Percentiles rank a stretch among this genome's conserved stretches.
Evolutionary conservation across 2,888 invertebrate species (phyloP).

Genomic region (Ormyrus rosae): DNA sequence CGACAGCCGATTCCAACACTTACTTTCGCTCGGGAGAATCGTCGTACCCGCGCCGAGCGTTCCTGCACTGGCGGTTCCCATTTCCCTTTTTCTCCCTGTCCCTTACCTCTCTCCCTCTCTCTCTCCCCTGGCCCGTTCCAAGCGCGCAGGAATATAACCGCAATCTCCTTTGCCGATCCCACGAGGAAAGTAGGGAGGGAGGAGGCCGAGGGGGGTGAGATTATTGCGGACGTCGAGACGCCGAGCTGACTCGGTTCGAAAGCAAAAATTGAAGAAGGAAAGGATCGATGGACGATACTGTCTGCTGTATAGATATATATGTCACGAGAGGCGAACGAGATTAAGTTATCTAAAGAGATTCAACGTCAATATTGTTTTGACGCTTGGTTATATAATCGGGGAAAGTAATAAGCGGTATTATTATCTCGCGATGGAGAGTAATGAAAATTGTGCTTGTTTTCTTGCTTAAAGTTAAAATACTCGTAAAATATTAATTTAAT

Average conservation of each 20-base stretch:
- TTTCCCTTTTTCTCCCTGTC: not conserved
- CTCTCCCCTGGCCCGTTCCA: not conserved
- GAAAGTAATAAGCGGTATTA: not conserved
- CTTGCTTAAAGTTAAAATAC: not conserved
- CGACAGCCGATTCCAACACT: not conserved
- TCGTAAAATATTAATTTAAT: not conserved
- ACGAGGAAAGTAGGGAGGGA: constrained; percentile 17
- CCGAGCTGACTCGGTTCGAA: constrained; percentile 21
- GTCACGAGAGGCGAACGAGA: not conserved
- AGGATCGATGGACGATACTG: constrained; percentile 18
- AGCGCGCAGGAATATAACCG: constrained; percentile 16
- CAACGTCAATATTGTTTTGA: not conserved
- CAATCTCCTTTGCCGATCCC: constrained; percentile 41
- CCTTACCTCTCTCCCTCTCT: not conserved
- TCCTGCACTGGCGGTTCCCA: constrained; percentile 3
- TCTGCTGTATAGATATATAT: not conserved
- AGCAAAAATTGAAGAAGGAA: constrained; percentile 29
- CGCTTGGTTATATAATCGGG: not conserved
- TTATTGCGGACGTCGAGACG: constrained; percentile 21
- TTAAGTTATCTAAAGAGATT: not conserved
- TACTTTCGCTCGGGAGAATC: constrained; percentile 2
- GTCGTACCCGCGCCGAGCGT: not conserved
- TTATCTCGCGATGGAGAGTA: not conserved
- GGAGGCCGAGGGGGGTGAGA: not conserved
- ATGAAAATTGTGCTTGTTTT: not conserved